These are phyloP conservation scores for Ciona savignyi DNA, from an alignment of 23 tunicate genomes.

Conservation along the genomic window DNA sequence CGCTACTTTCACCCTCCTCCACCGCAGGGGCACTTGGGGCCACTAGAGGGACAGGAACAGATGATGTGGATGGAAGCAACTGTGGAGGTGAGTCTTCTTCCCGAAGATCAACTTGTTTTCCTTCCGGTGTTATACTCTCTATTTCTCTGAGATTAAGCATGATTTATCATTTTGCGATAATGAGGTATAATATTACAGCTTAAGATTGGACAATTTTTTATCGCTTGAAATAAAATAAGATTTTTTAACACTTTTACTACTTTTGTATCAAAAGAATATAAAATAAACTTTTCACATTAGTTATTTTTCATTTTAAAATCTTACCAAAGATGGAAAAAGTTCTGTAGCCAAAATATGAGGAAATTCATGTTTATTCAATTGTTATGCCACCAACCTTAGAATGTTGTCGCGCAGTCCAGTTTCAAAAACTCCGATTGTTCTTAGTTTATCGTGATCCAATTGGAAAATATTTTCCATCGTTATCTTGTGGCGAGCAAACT, in stretches of 20 bases:
- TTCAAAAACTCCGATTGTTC: constrained; percentile 72
- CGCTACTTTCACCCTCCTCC: constrained; percentile 25
- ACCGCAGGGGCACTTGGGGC: constrained; percentile 20
- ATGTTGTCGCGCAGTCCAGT: constrained; percentile 59
- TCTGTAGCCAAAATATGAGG: too few species aligned
- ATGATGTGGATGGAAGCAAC: constrained; percentile 2
- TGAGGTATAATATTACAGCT: too few species aligned
- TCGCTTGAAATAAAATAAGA: too few species aligned
- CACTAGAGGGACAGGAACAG: constrained; percentile 6
- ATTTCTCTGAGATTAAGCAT: constrained; percentile 33
- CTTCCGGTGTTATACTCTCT: constrained; percentile 31
- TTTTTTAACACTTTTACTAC: too few species aligned
- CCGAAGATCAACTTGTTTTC: constrained; percentile 27
- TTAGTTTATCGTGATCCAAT: constrained; percentile 28
- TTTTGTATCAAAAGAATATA: too few species aligned
- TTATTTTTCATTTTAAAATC: too few species aligned
- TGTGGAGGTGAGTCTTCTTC: constrained; percentile 8
- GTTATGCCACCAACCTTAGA: constrained; percentile 34
- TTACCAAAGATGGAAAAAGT: too few species aligned
- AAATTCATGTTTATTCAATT: neutral
- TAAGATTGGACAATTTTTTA: too few species aligned
- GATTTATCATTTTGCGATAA: too few species aligned
- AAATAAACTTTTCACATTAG: too few species aligned
- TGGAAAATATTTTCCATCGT: constrained; percentile 28
- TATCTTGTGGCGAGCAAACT: constrained; percentile 72